These are phyloP conservation scores for Tetropium fuscum DNA, from an alignment of 2,888 invertebrate species.

Conservation along the genomic window DNA sequence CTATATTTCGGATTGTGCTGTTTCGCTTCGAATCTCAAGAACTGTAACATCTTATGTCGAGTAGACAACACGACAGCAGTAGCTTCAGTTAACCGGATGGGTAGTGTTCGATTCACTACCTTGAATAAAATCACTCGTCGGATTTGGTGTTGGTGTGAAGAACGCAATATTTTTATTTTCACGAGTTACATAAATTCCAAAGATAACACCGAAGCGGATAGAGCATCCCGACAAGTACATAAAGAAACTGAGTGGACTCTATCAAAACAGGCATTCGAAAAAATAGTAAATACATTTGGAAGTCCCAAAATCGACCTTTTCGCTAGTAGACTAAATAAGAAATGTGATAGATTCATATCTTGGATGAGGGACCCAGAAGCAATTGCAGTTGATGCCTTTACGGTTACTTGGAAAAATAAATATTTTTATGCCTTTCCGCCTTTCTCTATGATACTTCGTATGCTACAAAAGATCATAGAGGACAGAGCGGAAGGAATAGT, in stretches of 20 bases:
- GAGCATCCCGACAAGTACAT: neutral
- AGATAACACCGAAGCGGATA: neutral
- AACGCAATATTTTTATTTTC: neutral
- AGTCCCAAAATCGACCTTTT: conserved; percentile 14
- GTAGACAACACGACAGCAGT: conserved; percentile 1
- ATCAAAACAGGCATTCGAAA: neutral
- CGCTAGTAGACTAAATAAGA: conserved; percentile 8
- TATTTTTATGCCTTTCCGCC: conserved; percentile 24
- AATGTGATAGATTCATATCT: conserved; percentile 14
- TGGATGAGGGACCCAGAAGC: conserved; percentile 15
- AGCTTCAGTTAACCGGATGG: neutral
- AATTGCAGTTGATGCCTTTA: conserved; percentile 18
- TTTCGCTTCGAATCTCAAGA: conserved; percentile 4
- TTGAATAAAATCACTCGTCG: neutral
- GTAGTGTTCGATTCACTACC: neutral
- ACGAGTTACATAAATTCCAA: neutral
- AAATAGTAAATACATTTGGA: conserved; percentile 13
- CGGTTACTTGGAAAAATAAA: conserved; percentile 3
- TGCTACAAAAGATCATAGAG: conserved; percentile 16
- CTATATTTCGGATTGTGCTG: too few species aligned
- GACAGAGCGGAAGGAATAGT: conserved; percentile 11
- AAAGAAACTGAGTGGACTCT: conserved; percentile 11
- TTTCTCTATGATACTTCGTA: conserved; percentile 8
- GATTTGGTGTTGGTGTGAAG: conserved; percentile 2
- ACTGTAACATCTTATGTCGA: conserved; percentile 19